Base-by-base conservation (phyloP, 2,797 vertebrate genomes). In the Todus mexicanus region DNA sequence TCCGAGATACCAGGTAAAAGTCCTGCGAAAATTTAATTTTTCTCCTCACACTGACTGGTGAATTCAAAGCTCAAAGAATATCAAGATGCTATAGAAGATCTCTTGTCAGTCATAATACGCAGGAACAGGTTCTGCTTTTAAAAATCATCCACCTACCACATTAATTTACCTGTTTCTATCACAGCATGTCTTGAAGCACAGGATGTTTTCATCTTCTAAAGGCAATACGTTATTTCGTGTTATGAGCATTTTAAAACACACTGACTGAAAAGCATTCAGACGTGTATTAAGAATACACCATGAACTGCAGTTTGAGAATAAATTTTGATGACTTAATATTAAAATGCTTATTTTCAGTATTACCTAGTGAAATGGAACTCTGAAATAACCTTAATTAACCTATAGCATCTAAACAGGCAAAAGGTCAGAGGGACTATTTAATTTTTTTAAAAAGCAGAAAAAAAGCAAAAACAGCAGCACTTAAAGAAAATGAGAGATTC, bases 311-410 rank as follows among this genome's bases (percentile, higher is more conserved):
- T 33, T 77, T 20, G 40, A 87, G 40, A 92, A 83, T 45, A 93
- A 90, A n/a, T 84, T 79, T 59, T 72, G 69, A 89, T 63, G 23
- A 80, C 17, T 84, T 43, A 38, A 1, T 22, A 72, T 87, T 35
- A 93, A n/a, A 90, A 54, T 33, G 35, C 42, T 86, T 76, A n/a
- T 45, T 17, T 57, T 76, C 42, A 57, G 45, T 57, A 48, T 33
- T 59, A 59, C 25, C 42, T 21, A 26, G 12, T 33, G 47, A 93
- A 91, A 81, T 21, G 4, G 17, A 64, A 60, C 38, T 42, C 35
- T 73, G 51, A 92, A 90, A 83, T 80, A 94, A 82, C 15, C 45
- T 76, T 57, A 88, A 81, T 92, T 87, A 94, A 87, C 48, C 22
- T 42, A 61, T 7, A 12, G 14, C 21, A 61, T n/a, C 40, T 70